Evolutionary conservation across 2,797 vertebrate species (phyloP), one percentile per base, ranked within the genome.

Genomic region (Dromococcyx pavoninus): DNA sequence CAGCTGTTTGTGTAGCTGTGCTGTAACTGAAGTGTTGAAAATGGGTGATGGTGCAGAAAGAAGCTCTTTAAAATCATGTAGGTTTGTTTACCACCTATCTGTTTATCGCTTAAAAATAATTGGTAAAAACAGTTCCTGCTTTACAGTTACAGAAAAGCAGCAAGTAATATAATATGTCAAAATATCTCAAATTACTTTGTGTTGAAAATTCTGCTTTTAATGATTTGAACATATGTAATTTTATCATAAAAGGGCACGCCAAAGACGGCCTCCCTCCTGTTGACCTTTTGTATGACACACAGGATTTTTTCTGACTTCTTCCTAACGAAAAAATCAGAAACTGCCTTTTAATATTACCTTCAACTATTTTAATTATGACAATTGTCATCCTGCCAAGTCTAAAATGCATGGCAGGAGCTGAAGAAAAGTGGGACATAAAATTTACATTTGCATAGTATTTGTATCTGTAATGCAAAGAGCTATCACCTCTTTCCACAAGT

Each of bases 371-470:
- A 70, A 76, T 93, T 71, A 73, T 50, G 73, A 67, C 60, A 88
- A 41, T 88, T 96, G 87, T 94, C 91, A 88, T 90, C 60, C 62
- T 93, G 75, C 89, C 88, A 90, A 86, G 48, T n/a, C n/a, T 73
- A 35, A 95, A 89, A 89, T 41, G 58, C 74, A 56, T 0, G 10
- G 58, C 51, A 71, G 73, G 76, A 80, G 73, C 87, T 53, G 86
- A 70, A 81, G 70, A 81, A 62, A 87, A 93, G 69, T 7, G 6
- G 48, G 79, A 54, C 76, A 78, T 93, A 91, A 94, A 94, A 96
- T 81, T 53, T 35, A 27, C 73, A 91, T 94, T 93, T 86, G 58
- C 82, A 41, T 86, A 83, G 79, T 72, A 41, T 95, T 95, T 95
- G 75, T 95, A 44, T 64, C 78, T 75, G 82, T 69, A 81, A 60